Percentiles rank a stretch among this genome's conserved stretches.
These are phyloP conservation scores for Chloebia gouldiae DNA, from an alignment of 2,113 vertebrate genomes.

Conservation along the genomic window DNA sequence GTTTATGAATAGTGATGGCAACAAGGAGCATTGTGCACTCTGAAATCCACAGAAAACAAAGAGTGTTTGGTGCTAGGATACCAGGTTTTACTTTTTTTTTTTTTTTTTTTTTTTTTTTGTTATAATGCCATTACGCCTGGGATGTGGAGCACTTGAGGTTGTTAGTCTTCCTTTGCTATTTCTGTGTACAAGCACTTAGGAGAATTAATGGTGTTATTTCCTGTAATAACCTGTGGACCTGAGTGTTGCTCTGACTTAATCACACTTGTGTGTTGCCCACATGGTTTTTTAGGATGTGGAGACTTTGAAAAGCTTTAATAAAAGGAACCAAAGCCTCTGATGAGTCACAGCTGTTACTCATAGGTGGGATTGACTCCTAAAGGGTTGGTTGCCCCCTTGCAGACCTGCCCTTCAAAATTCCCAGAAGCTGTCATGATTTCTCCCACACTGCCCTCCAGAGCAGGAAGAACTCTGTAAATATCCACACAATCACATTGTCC, in stretches of 20 bases:
- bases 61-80: background rate
- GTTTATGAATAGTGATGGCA: background rate
- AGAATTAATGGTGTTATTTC: conserved; percentile 5
- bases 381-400: background rate
- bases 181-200: background rate
- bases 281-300: background rate
- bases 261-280: background rate
- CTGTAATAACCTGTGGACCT: background rate
- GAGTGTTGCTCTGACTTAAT: background rate
- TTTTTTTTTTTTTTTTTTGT: background rate
- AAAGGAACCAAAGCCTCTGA: background rate
- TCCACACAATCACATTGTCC: background rate
- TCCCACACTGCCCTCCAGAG: background rate
- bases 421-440: background rate
- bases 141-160: background rate
- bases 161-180: background rate
- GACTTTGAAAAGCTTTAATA: conserved; percentile 27
- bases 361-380: background rate
- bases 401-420: background rate
- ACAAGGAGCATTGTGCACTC: background rate
- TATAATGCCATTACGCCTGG: background rate
- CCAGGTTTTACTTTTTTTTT: background rate
- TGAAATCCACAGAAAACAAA: background rate
- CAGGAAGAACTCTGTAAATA: background rate
- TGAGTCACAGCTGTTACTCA: conserved; percentile 51